Evolutionary conservation across 2,888 invertebrate species (phyloP).

Genomic region (Mantis religiosa): DNA sequence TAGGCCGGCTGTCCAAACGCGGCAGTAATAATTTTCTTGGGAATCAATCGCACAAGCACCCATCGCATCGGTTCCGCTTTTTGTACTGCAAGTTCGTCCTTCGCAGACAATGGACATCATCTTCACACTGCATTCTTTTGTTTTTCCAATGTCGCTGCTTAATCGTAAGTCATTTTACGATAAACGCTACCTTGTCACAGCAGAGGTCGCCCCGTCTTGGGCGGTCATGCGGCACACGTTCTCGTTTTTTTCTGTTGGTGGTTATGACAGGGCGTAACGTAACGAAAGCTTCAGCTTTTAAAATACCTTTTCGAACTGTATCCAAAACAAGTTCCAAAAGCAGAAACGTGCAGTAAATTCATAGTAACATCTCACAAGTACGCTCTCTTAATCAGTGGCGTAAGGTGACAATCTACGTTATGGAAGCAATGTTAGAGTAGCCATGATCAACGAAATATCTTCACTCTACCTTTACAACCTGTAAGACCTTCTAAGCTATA

Average conservation of each 20-base stretch:
- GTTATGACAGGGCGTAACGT: neutral
- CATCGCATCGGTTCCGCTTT: neutral
- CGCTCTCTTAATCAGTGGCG: too few species aligned
- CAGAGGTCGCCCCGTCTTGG: neutral
- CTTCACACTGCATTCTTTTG: neutral
- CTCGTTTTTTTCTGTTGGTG: neutral
- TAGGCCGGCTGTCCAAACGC: neutral
- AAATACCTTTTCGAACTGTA: too few species aligned
- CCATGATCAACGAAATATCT: too few species aligned
- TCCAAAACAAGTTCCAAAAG: too few species aligned
- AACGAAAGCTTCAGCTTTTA: neutral
- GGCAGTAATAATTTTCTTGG: neutral
- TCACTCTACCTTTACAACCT: too few species aligned
- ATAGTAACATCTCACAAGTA: too few species aligned
- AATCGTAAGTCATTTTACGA: neutral
- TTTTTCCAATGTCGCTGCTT: neutral
- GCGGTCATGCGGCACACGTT: neutral
- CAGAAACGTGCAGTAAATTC: too few species aligned
- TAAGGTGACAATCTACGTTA: too few species aligned
- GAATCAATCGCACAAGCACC: neutral
- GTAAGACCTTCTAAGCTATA: too few species aligned
- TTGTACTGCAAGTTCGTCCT: neutral
- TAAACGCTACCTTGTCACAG: neutral
- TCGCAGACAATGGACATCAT: neutral
- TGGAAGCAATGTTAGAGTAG: too few species aligned